phyloP scores from a whole-genome alignment of 2,888 invertebrate genomes.

The Lamellibrachia satsuma region DNA sequence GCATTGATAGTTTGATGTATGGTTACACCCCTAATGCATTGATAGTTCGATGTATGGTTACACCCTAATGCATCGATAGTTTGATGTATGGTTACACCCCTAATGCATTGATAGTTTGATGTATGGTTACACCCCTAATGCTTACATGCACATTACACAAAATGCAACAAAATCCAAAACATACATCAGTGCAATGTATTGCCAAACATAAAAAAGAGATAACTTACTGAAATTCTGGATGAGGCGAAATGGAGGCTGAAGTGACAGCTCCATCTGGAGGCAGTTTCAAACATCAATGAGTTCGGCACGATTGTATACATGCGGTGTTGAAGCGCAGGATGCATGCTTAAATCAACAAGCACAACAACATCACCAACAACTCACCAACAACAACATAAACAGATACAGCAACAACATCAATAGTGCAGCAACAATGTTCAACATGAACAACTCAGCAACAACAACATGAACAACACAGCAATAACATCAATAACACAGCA shows the following conservation, averaged over 20 bases:
- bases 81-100: too few relatives aligned
- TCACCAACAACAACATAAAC: background rate
- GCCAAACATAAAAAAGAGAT: background rate
- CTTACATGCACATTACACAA: background rate
- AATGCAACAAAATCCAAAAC: background rate
- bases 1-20: too few relatives aligned
- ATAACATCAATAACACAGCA: too few relatives aligned
- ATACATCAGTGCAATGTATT: background rate
- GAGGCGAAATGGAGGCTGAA: background rate
- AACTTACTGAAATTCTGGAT: conserved; percentile 11
- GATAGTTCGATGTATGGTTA: too few relatives aligned
- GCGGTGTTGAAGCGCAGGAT: background rate
- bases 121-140: too few relatives aligned
- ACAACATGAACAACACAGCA: too few relatives aligned
- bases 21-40: too few relatives aligned
- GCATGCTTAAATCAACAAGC: background rate
- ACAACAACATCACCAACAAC: background rate
- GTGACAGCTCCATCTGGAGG: background rate
- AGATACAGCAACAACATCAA: background rate
- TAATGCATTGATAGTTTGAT: too few relatives aligned
- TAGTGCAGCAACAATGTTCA: too few relatives aligned
- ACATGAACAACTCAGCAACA: too few relatives aligned
- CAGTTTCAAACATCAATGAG: background rate
- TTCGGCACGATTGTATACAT: background rate
- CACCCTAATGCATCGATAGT: too few relatives aligned